Conservation (phyloP, 2,888 invertebrate species). For the Acleris cristana region DNA sequence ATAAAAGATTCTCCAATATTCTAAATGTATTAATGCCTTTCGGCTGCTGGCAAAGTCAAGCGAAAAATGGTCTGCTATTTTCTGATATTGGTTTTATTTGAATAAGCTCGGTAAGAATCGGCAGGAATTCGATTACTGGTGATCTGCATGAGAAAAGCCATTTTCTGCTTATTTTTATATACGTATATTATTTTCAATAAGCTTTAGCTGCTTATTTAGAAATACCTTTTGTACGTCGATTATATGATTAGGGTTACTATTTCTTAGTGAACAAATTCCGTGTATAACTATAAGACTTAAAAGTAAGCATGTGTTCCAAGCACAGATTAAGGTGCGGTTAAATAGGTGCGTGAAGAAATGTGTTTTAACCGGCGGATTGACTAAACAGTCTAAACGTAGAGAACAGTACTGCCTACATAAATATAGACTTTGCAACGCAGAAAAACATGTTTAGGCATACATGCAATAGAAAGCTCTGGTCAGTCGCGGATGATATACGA, state of each 20-base stretch:
- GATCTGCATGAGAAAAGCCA: slow-evolving; percentile 5
- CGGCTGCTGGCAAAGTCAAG: too few relatives aligned
- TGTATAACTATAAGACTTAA: too few relatives aligned
- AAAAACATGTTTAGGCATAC: slow-evolving; percentile 4
- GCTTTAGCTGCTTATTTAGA: not conserved
- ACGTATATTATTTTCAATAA: not conserved
- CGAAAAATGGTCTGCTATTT: not conserved
- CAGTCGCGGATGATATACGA: slow-evolving; percentile 30
- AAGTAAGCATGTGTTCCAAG: too few relatives aligned
- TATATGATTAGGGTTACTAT: not conserved
- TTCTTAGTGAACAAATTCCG: too few relatives aligned
- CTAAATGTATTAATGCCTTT: slow-evolving; percentile 5
- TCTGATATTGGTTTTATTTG: slow-evolving; percentile 26
- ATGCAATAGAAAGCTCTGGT: slow-evolving; percentile 28
- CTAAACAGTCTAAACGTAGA: not conserved
- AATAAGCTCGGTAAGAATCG: slow-evolving; percentile 11
- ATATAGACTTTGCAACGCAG: not conserved
- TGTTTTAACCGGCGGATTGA: too few relatives aligned
- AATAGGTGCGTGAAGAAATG: not conserved
- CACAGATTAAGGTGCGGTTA: not conserved
- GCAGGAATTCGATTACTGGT: slow-evolving; percentile 8
- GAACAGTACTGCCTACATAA: slow-evolving; percentile 4
- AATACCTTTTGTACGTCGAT: not conserved
- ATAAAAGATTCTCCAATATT: slow-evolving; percentile 9
- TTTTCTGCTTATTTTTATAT: not conserved